A percentile compares a stretch with the other conserved stretches of the same genome.
Conservation (phyloP, 2,113 vertebrate species). For the Petaurus breviceps region DNA sequence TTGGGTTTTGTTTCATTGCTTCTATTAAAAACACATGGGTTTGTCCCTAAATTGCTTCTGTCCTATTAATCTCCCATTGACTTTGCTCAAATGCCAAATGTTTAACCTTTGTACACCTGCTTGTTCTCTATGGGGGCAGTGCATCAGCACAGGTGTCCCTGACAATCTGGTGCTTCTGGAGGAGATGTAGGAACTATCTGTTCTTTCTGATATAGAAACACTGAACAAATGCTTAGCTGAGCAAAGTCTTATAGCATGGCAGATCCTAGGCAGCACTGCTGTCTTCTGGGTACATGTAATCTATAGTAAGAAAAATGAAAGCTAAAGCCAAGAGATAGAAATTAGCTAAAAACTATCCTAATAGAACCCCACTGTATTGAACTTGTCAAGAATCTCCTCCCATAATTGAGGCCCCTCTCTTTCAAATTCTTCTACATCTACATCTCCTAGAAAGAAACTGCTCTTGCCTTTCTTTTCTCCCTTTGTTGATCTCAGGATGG, state of each 20-base stretch:
- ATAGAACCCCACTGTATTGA: no score
- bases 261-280: not conserved
- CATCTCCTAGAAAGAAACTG: not conserved
- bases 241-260: not conserved
- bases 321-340: no score
- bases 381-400: not conserved
- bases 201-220: slow-evolving; percentile 4
- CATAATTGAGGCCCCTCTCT: not conserved
- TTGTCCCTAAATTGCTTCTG: slow-evolving; percentile 58
- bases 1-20: not conserved
- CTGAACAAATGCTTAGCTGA: slow-evolving; percentile 3
- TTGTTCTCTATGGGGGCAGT: slow-evolving; percentile 45
- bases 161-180: not conserved
- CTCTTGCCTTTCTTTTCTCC: not conserved
- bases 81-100: slow-evolving; percentile 50
- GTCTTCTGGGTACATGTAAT: not conserved
- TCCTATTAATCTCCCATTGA: slow-evolving; percentile 15
- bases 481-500: not conserved
- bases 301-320: not conserved
- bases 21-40: slow-evolving; percentile 2
- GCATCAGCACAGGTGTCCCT: slow-evolving; percentile 35
- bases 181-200: not conserved
- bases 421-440: not conserved
- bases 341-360: no score
- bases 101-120: slow-evolving; percentile 52